Percentiles rank a stretch among this genome's conserved stretches.
phyloP scores from a whole-genome alignment of 2,797 vertebrate species.

The Sebastes baramenuke region DNA sequence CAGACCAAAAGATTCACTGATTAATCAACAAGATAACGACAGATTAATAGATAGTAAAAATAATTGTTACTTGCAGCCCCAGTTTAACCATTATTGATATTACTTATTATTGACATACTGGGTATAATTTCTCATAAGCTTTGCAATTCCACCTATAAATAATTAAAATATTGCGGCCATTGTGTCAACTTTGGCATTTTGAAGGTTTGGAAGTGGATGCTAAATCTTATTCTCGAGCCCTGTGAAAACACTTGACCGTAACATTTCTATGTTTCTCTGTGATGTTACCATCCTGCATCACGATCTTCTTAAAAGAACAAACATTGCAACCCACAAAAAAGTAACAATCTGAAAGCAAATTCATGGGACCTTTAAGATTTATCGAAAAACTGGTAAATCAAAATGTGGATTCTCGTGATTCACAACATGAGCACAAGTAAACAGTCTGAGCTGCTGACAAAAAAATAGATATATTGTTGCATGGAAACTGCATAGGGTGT shows the following conservation, averaged over 20 bases:
- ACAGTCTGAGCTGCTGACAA: neutral
- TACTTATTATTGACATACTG: neutral
- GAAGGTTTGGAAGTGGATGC: neutral
- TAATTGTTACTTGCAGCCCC: neutral
- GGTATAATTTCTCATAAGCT: neutral
- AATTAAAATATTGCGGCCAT: neutral
- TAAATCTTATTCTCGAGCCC: neutral
- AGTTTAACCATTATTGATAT: neutral
- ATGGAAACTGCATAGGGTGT: constrained; percentile 36
- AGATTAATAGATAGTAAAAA: neutral
- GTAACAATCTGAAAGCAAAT: neutral
- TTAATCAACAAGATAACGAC: neutral
- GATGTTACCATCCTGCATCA: neutral
- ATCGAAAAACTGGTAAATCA: neutral
- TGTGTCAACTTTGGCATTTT: neutral
- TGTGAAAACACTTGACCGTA: neutral
- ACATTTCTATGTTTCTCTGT: neutral
- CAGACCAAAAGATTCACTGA: neutral
- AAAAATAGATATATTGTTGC: neutral
- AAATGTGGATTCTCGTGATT: neutral
- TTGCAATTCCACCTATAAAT: neutral
- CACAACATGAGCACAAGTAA: neutral
- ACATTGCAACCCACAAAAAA: neutral
- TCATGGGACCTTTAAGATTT: neutral
- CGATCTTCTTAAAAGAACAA: neutral